Conservation (phyloP, 1,140 invertebrate genomes). For the Battus philenor region DNA sequence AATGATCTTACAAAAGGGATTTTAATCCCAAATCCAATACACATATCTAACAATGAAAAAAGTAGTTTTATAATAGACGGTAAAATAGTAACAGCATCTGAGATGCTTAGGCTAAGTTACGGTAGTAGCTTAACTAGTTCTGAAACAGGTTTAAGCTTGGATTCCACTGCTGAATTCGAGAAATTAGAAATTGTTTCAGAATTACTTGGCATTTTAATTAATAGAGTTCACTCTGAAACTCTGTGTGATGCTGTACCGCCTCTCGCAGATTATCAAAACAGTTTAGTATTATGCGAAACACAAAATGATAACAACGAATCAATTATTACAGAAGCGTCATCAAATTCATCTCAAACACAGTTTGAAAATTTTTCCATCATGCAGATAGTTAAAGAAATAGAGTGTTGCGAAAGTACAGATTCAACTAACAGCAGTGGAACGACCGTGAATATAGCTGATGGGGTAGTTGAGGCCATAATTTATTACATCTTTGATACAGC, state of each 20-base stretch:
- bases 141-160: slow-evolving; percentile 33
- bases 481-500: slow-evolving; percentile 52
- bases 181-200: slow-evolving; percentile 56
- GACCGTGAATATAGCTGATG: slow-evolving; percentile 25
- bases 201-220: slow-evolving; percentile 34
- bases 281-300: slow-evolving; percentile 2
- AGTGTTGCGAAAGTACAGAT: slow-evolving; percentile 38
- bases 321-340: no score
- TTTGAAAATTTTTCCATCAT: slow-evolving; percentile 49
- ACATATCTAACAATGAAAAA: no score
- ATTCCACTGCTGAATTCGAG: slow-evolving; percentile 62
- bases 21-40: no score
- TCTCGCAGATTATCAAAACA: background rate
- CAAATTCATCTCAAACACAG: background rate
- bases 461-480: slow-evolving; percentile 45
- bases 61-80: no score
- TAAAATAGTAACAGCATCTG: no score
- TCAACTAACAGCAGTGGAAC: slow-evolving; percentile 39
- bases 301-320: slow-evolving; percentile 7
- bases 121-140: slow-evolving; percentile 29
- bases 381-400: slow-evolving; percentile 45
- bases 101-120: slow-evolving; percentile 22
- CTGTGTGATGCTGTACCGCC: background rate
- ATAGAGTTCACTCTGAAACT: slow-evolving; percentile 30
- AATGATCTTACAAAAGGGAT: no score